These are phyloP conservation scores for Hapalemur alaotrensis DNA, from an alignment of 2,797 vertebrate species.

Conservation along the genomic window DNA sequence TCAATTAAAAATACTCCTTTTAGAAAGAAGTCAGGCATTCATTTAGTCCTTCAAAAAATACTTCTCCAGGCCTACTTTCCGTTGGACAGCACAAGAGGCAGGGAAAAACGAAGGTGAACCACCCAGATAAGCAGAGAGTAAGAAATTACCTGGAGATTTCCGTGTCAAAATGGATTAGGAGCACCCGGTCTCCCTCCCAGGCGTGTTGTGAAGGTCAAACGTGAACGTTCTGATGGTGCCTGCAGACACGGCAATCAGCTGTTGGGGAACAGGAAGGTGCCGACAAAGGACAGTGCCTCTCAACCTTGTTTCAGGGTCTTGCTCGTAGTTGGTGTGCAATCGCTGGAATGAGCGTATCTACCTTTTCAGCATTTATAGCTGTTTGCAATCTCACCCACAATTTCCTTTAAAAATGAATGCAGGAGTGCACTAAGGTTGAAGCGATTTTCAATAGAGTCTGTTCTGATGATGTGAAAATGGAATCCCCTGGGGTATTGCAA, in stretches of 20 bases:
- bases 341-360: not conserved
- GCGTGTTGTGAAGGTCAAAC: not conserved
- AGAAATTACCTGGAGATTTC: not conserved
- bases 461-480: conserved; percentile 44
- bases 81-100: not conserved
- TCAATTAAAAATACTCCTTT: not conserved
- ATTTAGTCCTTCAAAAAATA: not conserved
- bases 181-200: not conserved
- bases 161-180: not conserved
- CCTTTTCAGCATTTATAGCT: not conserved
- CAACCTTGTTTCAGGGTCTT: not conserved
- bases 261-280: not conserved
- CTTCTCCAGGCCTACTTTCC: not conserved
- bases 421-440: not conserved
- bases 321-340: not conserved
- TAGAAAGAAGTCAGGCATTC: not conserved
- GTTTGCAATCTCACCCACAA: not conserved
- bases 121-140: not conserved
- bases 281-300: not conserved
- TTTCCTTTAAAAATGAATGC: conserved; percentile 28
- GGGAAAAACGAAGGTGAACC: not conserved
- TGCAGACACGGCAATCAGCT: not conserved
- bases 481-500: not conserved
- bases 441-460: conserved; percentile 13
- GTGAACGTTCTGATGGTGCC: not conserved